These are phyloP conservation scores for Ranitomeya variabilis DNA, from an alignment of 2,113 vertebrate species.

Conservation along the genomic window DNA sequence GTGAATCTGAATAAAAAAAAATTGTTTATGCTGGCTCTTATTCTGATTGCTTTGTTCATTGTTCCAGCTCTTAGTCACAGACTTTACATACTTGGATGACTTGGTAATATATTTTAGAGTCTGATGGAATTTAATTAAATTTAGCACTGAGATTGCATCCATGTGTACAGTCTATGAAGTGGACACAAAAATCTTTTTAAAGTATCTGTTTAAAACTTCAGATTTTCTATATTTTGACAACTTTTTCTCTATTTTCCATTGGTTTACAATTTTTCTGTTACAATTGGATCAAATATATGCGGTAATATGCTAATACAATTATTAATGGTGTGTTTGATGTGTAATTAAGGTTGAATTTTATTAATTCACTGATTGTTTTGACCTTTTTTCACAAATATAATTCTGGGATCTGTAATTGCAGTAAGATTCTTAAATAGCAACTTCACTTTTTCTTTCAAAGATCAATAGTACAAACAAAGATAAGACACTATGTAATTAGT, in stretches of 20 bases:
- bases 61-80: slow-evolving; percentile 39
- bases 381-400: no score
- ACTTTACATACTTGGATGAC: neutral
- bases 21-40: slow-evolving; percentile 54
- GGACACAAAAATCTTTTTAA: slow-evolving; percentile 16
- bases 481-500: no score
- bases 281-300: no score
- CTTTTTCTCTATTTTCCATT: neutral
- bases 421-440: no score
- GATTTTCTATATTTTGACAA: neutral
- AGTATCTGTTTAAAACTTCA: neutral
- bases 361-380: no score
- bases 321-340: no score
- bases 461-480: no score
- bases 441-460: no score
- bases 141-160: slow-evolving; percentile 24
- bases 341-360: no score
- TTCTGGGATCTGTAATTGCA: no score
- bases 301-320: no score
- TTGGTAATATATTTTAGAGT: slow-evolving; percentile 34
- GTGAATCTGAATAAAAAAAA: slow-evolving; percentile 10
- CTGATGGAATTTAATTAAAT: slow-evolving; percentile 57
- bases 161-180: slow-evolving; percentile 30
- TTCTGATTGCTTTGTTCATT: slow-evolving; percentile 59
- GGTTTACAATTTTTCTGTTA: no score